Percentiles rank a stretch among this genome's conserved stretches.
phyloP scores from a whole-genome alignment of 2,113 vertebrate genomes.

The Aegithalos caudatus region DNA sequence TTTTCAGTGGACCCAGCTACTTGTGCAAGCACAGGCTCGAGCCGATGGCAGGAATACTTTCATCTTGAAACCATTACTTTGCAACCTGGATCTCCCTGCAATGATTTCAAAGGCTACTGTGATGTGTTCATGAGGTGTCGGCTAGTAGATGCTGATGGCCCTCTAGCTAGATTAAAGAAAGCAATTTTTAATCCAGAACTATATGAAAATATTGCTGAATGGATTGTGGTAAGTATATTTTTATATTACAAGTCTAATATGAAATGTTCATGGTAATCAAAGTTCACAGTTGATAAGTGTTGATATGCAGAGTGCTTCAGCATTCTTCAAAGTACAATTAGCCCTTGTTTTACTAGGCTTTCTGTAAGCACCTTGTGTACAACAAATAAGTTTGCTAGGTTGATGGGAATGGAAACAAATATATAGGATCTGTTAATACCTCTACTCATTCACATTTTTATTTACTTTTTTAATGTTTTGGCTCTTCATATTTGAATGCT shows the following conservation, averaged over 20 bases:
- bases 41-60: conserved; percentile 77
- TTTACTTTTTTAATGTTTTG: neutral
- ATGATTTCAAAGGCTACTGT: conserved; percentile 97
- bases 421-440: neutral
- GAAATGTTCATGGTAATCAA: neutral
- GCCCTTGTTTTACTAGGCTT: neutral
- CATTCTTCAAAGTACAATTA: neutral
- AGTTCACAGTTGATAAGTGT: neutral
- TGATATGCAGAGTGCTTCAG: neutral
- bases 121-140: conserved; percentile 96
- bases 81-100: conserved; percentile 96
- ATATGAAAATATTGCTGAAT: conserved; percentile 95
- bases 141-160: conserved; percentile 94
- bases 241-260: neutral
- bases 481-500: neutral
- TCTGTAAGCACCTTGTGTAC: neutral
- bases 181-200: conserved; percentile 94
- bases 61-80: conserved; percentile 79
- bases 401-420: neutral
- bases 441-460: neutral
- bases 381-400: neutral
- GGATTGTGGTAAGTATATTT: conserved; percentile 88
- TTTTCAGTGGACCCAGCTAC: conserved; percentile 78
- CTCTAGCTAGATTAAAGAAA: conserved; percentile 94
- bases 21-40: conserved; percentile 90